Evolutionary conservation across 2,113 vertebrate species (phyloP).

Genomic region (Thryonomys swinderianus): DNA sequence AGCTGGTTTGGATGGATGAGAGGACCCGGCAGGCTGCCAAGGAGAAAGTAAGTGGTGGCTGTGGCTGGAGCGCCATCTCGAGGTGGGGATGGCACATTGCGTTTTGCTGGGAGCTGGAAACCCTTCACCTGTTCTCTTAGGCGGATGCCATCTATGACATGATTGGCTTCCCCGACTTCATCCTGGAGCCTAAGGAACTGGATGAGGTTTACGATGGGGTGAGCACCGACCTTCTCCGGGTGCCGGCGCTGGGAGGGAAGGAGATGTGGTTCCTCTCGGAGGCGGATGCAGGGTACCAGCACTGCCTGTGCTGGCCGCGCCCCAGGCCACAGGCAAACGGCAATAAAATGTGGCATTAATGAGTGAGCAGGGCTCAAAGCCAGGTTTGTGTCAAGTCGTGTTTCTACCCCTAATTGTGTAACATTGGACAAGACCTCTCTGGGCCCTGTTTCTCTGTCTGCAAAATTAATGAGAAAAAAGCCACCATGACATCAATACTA

Average conservation of each 20-base stretch:
- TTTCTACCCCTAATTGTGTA: background rate
- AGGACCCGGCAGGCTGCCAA: conserved; percentile 94
- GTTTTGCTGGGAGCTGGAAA: background rate
- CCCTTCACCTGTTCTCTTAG: conserved; percentile 79
- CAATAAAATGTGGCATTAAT: background rate
- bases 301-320: background rate
- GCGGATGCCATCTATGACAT: conserved; percentile 98
- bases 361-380: background rate
- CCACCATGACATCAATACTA: background rate
- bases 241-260: background rate
- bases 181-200: conserved; percentile 95
- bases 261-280: background rate
- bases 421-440: background rate
- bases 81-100: conserved; percentile 42
- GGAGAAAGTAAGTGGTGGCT: conserved; percentile 91
- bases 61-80: conserved; percentile 67
- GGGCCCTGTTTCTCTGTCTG: conserved; percentile 32
- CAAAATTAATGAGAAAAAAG: conserved; percentile 23
- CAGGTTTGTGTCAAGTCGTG: background rate
- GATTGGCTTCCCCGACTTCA: conserved; percentile 99
- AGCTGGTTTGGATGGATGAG: conserved; percentile 96
- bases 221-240: conserved; percentile 39
- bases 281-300: background rate
- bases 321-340: background rate
- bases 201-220: conserved; percentile 97